These are phyloP conservation scores for Pachypanchax playfairii DNA, from an alignment of 2,113 vertebrate species.

Conservation along the genomic window DNA sequence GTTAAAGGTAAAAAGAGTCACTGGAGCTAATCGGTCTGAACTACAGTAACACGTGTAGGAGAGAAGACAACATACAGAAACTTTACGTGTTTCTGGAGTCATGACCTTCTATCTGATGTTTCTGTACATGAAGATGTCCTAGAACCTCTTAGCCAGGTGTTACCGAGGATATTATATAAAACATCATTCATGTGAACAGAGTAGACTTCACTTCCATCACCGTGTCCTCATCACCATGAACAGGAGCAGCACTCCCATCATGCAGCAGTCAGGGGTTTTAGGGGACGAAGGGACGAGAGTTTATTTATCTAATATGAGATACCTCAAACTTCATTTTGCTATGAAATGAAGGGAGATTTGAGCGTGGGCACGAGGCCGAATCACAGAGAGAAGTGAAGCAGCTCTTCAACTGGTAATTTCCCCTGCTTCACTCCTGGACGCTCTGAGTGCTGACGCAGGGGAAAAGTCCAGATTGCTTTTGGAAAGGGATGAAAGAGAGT, in stretches of 20 bases:
- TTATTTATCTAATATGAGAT: conserved; percentile 53
- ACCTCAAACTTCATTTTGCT: conserved; percentile 33
- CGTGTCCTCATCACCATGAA: conserved; percentile 15
- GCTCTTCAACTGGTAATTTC: conserved; percentile 61
- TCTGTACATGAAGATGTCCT: conserved; percentile 6
- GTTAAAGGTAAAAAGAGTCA: neutral
- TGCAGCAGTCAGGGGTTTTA: conserved; percentile 39
- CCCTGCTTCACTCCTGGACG: conserved; percentile 46
- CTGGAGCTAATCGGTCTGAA: too few relatives aligned
- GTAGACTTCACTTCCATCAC: conserved; percentile 30
- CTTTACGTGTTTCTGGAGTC: too few relatives aligned
- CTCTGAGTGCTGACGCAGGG: conserved; percentile 65
- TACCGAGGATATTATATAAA: conserved; percentile 39
- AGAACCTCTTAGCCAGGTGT: conserved; percentile 2
- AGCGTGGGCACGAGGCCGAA: conserved; percentile 23
- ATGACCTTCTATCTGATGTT: too few relatives aligned
- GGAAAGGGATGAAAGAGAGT: conserved; percentile 57
- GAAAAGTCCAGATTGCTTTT: conserved; percentile 68
- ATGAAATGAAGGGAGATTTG: conserved; percentile 27
- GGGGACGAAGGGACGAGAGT: conserved; percentile 4
- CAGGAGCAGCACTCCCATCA: conserved; percentile 23
- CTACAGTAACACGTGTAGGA: too few relatives aligned
- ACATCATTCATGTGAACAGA: conserved; percentile 26
- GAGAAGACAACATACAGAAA: too few relatives aligned
- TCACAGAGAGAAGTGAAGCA: conserved; percentile 36